A percentile compares a stretch with the other conserved stretches of the same genome.
These are phyloP conservation scores for Conus canariensis DNA, from an alignment of 2,888 invertebrate species.

Conservation along the genomic window DNA sequence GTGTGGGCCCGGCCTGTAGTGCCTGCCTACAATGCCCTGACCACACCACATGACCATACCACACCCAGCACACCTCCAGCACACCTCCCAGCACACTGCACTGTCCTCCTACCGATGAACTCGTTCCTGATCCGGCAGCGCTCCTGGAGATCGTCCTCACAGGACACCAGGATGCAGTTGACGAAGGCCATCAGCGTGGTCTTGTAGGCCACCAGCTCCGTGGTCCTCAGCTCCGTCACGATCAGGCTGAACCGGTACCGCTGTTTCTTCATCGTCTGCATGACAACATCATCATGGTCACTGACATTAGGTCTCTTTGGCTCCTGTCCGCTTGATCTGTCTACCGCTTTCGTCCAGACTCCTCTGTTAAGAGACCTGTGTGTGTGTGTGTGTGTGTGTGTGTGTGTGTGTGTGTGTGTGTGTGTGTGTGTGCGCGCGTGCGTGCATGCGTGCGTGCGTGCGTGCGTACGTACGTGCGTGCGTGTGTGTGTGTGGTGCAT, in stretches of 20 bases:
- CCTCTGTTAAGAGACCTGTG: constrained; percentile 61
- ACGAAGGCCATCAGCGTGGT: constrained; percentile 95
- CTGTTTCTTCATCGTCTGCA: constrained; percentile 90
- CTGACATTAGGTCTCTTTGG: neutral
- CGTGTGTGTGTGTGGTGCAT: neutral
- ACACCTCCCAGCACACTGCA: neutral
- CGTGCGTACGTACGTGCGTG: neutral
- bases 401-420: neutral
- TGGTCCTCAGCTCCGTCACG: constrained; percentile 89
- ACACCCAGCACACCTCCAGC: too few relatives aligned
- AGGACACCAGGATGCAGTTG: constrained; percentile 95
- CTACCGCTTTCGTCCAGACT: too few relatives aligned
- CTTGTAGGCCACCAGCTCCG: constrained; percentile 90
- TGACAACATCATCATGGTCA: neutral
- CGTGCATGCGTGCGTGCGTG: neutral
- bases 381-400: neutral
- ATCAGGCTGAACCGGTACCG: constrained; percentile 93
- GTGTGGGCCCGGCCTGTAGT: too few relatives aligned
- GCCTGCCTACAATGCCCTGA: too few relatives aligned
- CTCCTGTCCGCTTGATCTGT: too few relatives aligned
- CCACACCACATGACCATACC: too few relatives aligned
- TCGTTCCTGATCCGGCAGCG: constrained; percentile 93
- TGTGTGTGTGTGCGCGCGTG: neutral
- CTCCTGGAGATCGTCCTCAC: constrained; percentile 90
- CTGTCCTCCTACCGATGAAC: constrained; percentile 89